Evolutionary conservation across 2,888 invertebrate species (phyloP).

Genomic region (Agonopterix heracliana): DNA sequence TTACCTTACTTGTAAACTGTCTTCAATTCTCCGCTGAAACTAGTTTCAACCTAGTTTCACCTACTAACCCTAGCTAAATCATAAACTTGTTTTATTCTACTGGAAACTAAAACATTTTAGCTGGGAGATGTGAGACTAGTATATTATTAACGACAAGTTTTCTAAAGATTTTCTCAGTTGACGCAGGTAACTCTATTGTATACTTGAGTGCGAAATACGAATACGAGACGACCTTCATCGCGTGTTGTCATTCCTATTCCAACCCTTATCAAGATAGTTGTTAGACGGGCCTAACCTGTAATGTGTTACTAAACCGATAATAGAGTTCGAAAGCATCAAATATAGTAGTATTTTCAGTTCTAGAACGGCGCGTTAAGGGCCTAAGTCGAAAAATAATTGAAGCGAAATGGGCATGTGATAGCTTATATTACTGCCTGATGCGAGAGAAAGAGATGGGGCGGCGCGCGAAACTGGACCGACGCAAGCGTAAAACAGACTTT

Average conservation of each 20-base stretch:
- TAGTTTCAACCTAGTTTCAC: conserved; percentile 27
- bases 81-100: background rate
- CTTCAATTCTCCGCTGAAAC: conserved; percentile 28
- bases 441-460: too few relatives aligned
- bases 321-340: too few relatives aligned
- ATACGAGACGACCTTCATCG: conserved; percentile 46
- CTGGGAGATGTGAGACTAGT: too few relatives aligned
- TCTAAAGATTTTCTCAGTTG: background rate
- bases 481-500: too few relatives aligned
- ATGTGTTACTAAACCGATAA: too few relatives aligned
- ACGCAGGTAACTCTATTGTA: background rate
- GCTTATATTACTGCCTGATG: too few relatives aligned
- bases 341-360: too few relatives aligned
- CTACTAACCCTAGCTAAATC: conserved; percentile 5
- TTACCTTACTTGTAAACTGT: conserved; percentile 30
- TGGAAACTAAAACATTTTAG: background rate
- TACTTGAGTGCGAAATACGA: conserved; percentile 28
- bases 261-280: conserved; percentile 48
- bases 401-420: too few relatives aligned
- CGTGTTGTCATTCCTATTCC: conserved; percentile 34
- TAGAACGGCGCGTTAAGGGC: too few relatives aligned
- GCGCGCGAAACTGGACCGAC: too few relatives aligned
- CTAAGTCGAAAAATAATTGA: too few relatives aligned
- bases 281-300: conserved; percentile 33
- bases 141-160: background rate